phyloP scores from a whole-genome alignment of 2,888 invertebrate genomes.

The Phortica okadai region DNA sequence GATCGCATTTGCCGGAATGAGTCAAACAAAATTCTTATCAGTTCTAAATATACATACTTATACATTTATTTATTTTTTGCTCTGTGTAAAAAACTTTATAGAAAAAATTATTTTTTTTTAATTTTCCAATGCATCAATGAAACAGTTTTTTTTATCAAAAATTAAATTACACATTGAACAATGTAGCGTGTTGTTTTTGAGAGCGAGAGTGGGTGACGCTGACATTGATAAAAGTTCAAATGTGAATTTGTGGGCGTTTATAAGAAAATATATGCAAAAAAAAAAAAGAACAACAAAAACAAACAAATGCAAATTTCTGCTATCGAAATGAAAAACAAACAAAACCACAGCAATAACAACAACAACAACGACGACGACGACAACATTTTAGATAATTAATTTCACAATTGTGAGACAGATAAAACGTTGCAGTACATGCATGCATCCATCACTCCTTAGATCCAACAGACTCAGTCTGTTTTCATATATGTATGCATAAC shows the following conservation, averaged over 20 bases:
- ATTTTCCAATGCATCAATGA: too few species aligned
- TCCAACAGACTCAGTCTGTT: too few species aligned
- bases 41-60: background rate
- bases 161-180: background rate
- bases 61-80: too few species aligned
- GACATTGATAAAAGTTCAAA: background rate
- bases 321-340: too few species aligned
- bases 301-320: too few species aligned
- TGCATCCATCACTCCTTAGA: background rate
- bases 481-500: too few species aligned
- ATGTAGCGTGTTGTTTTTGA: background rate
- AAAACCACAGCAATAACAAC: background rate
- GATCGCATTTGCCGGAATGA: too few species aligned
- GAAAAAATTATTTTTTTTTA: too few species aligned
- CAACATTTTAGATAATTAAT: constrained; percentile 1
- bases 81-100: too few species aligned
- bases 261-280: background rate
- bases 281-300: background rate
- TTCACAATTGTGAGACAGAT: background rate
- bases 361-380: background rate
- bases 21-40: too few species aligned
- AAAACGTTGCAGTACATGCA: background rate
- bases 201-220: constrained; percentile 9
- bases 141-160: background rate
- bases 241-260: constrained; percentile 6